Base-by-base conservation (phyloP, 2,888 invertebrate species). In the Aradus depressus region DNA sequence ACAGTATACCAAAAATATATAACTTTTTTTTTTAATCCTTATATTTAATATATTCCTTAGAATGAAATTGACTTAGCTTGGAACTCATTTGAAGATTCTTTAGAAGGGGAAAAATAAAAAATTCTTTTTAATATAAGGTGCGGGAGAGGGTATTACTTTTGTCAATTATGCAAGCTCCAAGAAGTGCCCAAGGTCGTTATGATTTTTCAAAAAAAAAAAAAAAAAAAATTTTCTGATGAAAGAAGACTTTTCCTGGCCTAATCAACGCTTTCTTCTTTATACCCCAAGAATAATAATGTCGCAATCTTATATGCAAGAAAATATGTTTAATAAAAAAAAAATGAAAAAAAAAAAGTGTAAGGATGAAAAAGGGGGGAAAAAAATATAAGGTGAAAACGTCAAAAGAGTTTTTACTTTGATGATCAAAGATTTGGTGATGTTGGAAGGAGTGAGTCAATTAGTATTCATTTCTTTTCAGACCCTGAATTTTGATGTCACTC, bases 361-460 rank as follows among this genome's bases (percentile, higher is more conserved):
- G n/a, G n/a, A n/a, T n/a, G n/a, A 34, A 44, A 26, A 28, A 44
- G 31, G 37, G 38, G 25, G 31, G 22, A 25, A 47, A 51, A 34
- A 28, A 44, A 19, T 38, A 35, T 47, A 55, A 43, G 41, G 34
- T 37, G 14, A 21, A 45, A 34, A 39, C 51, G 31, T 47, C 49
- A 34, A 37, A 31, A 32, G 25, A 37, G 21, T 50, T 52, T 50
- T 53, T 48, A 39, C 58, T 58, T 58, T 58, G 58, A 58, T 58
- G 56, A 58, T 56, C 54, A 51, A 51, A 51, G 55, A 54, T 56
- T 54, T 55, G 47, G 21, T 38, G 38, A 34, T 23, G 34, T 23
- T 21, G 21, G 35, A 19, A 35, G 23, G 35, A 25, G 34, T 3
- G 37, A n/a, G n/a, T n/a, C n/a, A n/a, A n/a, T n/a, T n/a, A n/a